phyloP scores from a whole-genome alignment of 1,140 invertebrate genomes.

The Drosophila hydei region DNA sequence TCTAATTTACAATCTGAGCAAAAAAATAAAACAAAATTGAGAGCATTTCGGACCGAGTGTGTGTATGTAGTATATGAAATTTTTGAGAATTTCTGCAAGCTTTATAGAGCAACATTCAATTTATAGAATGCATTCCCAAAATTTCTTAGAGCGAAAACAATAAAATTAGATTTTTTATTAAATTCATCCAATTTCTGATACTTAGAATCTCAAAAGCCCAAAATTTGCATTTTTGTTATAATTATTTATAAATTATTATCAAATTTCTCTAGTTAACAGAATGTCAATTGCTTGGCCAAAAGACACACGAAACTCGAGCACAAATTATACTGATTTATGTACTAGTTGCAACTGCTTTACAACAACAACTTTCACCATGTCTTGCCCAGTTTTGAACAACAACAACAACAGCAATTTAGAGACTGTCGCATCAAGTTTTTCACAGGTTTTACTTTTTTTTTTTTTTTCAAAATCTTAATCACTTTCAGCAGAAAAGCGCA shows the following conservation, averaged over 20 bases:
- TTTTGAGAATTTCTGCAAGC: not conserved
- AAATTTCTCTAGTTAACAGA: not conserved
- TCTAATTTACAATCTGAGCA: conserved; percentile 62
- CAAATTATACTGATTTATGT: conserved; percentile 60
- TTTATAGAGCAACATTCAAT: not conserved
- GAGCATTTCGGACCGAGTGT: conserved; percentile 4
- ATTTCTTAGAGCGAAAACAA: not conserved
- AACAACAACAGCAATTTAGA: conserved; percentile 43
- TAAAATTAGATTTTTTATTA: too few species aligned
- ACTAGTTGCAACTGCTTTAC: conserved; percentile 56
- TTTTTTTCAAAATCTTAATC: conserved; percentile 17
- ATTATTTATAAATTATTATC: too few species aligned
- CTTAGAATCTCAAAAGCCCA: too few species aligned
- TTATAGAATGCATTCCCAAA: not conserved
- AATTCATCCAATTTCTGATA: not conserved
- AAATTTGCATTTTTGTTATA: too few species aligned
- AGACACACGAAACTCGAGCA: conserved; percentile 21
- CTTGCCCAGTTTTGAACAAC: conserved; percentile 39
- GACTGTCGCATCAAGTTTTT: conserved; percentile 55
- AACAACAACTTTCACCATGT: conserved; percentile 48
- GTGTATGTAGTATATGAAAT: not conserved
- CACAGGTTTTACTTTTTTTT: conserved; percentile 32
- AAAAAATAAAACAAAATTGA: conserved; percentile 27
- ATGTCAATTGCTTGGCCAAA: conserved; percentile 15
- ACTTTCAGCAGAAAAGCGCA: conserved; percentile 31